phyloP scores from a whole-genome alignment of 2,113 vertebrate species.

The Trichomycterus rosablanca region DNA sequence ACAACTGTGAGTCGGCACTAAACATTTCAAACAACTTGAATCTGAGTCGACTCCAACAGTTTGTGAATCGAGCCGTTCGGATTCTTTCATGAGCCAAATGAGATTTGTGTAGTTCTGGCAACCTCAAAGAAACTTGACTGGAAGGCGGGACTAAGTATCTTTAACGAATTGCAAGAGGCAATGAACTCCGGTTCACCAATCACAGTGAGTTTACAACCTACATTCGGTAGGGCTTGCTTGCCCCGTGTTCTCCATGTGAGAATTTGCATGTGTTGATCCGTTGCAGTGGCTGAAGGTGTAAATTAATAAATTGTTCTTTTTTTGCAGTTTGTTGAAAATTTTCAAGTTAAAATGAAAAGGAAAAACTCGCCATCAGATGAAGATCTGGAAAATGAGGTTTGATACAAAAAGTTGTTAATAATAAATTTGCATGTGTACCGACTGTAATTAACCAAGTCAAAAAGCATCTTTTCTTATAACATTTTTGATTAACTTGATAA shows the following conservation, averaged over 20 bases:
- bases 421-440: too few relatives aligned
- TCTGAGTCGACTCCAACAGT: too few relatives aligned
- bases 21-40: too few relatives aligned
- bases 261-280: background rate
- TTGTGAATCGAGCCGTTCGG: too few relatives aligned
- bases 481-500: too few relatives aligned
- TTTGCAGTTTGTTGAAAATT: background rate
- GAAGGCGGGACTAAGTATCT: slow-evolving; percentile 1
- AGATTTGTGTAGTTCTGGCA: too few relatives aligned
- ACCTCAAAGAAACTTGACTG: slow-evolving; percentile 28
- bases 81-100: too few relatives aligned
- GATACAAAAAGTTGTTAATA: background rate
- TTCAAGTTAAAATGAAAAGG: slow-evolving; percentile 26
- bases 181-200: background rate
- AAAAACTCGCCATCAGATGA: slow-evolving; percentile 5
- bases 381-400: slow-evolving; percentile 23
- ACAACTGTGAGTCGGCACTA: too few relatives aligned
- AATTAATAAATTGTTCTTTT: background rate
- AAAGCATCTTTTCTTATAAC: too few relatives aligned
- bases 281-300: background rate
- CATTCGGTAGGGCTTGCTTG: background rate
- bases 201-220: background rate
- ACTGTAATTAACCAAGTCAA: background rate
- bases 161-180: slow-evolving; percentile 4
- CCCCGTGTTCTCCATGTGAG: slow-evolving; percentile 39